phyloP scores from a whole-genome alignment of 2,888 invertebrate species.

The Antheraea yamamai region DNA sequence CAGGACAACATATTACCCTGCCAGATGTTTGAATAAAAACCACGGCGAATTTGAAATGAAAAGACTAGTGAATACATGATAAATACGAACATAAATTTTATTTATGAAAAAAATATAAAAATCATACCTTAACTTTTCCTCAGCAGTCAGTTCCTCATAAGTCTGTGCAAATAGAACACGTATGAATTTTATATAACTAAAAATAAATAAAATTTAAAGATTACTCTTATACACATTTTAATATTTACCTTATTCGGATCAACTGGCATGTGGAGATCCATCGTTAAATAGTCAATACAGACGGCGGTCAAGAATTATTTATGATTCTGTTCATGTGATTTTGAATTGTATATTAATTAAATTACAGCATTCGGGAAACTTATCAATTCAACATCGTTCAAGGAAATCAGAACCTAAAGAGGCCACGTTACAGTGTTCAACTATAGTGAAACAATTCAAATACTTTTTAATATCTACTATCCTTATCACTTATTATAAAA shows the following conservation, averaged over 20 bases:
- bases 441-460: not conserved
- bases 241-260: conserved; percentile 72
- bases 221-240: not conserved
- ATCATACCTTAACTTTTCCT: conserved; percentile 88
- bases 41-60: not conserved
- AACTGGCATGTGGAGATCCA: conserved; percentile 77
- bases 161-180: conserved; percentile 78
- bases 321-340: conserved; percentile 23
- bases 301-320: conserved; percentile 16
- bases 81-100: not conserved
- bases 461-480: not conserved
- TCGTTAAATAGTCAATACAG: conserved; percentile 33
- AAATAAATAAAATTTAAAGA: conserved; percentile 26
- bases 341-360: conserved; percentile 29
- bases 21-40: not conserved
- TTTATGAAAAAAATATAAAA: conserved; percentile 16
- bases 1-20: not conserved
- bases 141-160: conserved; percentile 87
- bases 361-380: conserved; percentile 29
- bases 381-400: not conserved
- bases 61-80: not conserved
- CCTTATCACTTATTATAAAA: not conserved
- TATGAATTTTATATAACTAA: conserved; percentile 19
- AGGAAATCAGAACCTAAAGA: not conserved
- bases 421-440: not conserved